phyloP scores from a whole-genome alignment of 35 echinoderm and acorn worm genomes.

The Antedon bifida region DNA sequence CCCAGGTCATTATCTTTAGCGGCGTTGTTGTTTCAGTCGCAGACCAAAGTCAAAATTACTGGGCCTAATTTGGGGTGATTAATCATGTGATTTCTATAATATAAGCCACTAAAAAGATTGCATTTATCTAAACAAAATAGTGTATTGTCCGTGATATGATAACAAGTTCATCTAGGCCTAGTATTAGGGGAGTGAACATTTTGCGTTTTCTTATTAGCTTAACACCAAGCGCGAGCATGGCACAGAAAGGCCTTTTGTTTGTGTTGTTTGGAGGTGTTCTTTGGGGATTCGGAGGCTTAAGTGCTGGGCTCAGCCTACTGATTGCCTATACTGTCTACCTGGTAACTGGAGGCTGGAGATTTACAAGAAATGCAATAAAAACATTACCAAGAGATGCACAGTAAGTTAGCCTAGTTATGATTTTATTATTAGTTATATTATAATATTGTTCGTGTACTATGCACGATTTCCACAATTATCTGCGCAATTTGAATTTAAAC shows the following conservation, averaged over 20 bases:
- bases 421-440: too few species aligned
- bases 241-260: conserved; percentile 39
- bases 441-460: too few species aligned
- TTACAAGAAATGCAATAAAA: conserved; percentile 27
- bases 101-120: too few species aligned
- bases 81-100: too few species aligned
- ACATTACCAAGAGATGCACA: conserved; percentile 66
- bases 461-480: too few species aligned
- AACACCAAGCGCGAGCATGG: not conserved
- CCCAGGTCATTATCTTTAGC: too few species aligned
- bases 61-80: too few species aligned
- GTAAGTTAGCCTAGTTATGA: conserved; percentile 16
- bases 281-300: conserved; percentile 34
- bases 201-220: not conserved
- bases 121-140: not conserved
- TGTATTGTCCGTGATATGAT: not conserved
- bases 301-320: conserved; percentile 21
- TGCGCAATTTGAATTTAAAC: too few species aligned
- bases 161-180: not conserved
- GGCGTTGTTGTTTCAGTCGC: too few species aligned
- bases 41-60: too few species aligned
- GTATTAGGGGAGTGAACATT: not conserved
- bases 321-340: conserved; percentile 44
- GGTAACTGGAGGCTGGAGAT: conserved; percentile 73
- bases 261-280: conserved; percentile 40